Base-by-base conservation (phyloP, 2,888 invertebrate species). In the Hyalella azteca region DNA sequence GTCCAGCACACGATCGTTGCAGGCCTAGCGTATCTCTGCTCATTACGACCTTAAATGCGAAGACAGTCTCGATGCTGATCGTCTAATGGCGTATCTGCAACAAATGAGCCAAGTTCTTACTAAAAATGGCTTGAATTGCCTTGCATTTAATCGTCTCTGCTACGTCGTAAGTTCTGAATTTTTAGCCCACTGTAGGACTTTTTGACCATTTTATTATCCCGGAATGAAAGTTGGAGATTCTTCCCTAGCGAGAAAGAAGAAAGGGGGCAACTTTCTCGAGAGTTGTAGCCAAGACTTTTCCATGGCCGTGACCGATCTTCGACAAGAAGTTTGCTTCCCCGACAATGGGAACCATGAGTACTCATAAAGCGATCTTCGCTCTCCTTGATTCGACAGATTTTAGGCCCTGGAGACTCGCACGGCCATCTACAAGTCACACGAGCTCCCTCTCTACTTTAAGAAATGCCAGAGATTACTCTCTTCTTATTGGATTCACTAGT, bases 191-290 rank as follows among this genome's bases (percentile, higher is more conserved):
- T 13, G 36, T 36, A 29, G 19, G 39, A 66, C 36, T 66, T 66
- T 66, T 66, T 29, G 66, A 29, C 29, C 66, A 66, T 66, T 66
- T 66, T 66, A 66, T 66, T 66, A 66, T 66, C 66, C 66, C 22
- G 66, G 36, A 39, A 66, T 66, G 66, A 66, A 66, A 66, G 66
- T 66, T 66, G 29, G 39, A 66, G 66, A 66, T 36, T 66, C 66
- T 66, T 66, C 36, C 19, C 29, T 36, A 66, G 66, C 29, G 36
- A 39, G 7, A 29, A n/a, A 15, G 36, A 66, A 66, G 66, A 66
- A 66, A 66, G 36, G 66, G 19, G 29, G 36, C 19, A 66, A 66
- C 66, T 66, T 66, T 29, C 36, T 36, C 36, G 36, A 66, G 66
- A 66, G 66, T 66, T 66, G 66, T 36, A 36, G 66, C 36, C 66